These are phyloP conservation scores for Antitype chi DNA, from an alignment of 2,888 invertebrate genomes.

Conservation along the genomic window DNA sequence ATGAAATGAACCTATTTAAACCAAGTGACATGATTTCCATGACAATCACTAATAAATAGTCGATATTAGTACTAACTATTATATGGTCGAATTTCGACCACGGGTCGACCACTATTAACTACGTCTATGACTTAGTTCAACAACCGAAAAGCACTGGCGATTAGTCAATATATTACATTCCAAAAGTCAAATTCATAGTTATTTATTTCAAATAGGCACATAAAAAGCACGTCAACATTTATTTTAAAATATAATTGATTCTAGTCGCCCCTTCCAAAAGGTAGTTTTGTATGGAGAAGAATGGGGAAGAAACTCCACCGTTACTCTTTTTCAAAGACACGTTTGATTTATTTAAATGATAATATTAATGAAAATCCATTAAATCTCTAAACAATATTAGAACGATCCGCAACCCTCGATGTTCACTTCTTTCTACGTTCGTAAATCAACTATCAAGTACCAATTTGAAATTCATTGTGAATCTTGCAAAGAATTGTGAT, in stretches of 20 bases:
- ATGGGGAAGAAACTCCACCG: too few relatives aligned
- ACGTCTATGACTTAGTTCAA: background rate
- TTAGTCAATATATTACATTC: background rate
- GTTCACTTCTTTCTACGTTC: background rate
- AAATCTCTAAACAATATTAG: background rate
- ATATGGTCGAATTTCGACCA: too few relatives aligned
- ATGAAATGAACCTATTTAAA: too few relatives aligned
- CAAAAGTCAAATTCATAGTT: background rate
- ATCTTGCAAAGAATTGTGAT: background rate
- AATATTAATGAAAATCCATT: background rate
- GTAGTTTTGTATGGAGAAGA: too few relatives aligned
- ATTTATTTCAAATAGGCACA: too few relatives aligned
- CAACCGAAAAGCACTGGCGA: background rate
- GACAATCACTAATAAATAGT: too few relatives aligned
- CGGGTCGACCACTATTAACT: background rate
- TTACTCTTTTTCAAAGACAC: background rate
- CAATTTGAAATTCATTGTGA: conserved; percentile 1
- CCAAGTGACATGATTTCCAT: too few relatives aligned
- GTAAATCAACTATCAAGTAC: background rate
- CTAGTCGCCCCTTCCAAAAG: too few relatives aligned
- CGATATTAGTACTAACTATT: too few relatives aligned
- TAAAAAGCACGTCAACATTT: too few relatives aligned
- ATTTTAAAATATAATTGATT: too few relatives aligned
- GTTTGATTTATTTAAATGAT: background rate
- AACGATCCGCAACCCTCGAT: too few relatives aligned